Evolutionary conservation across 2,888 invertebrate genomes (phyloP).

Genomic region (Brachypterus glaber): DNA sequence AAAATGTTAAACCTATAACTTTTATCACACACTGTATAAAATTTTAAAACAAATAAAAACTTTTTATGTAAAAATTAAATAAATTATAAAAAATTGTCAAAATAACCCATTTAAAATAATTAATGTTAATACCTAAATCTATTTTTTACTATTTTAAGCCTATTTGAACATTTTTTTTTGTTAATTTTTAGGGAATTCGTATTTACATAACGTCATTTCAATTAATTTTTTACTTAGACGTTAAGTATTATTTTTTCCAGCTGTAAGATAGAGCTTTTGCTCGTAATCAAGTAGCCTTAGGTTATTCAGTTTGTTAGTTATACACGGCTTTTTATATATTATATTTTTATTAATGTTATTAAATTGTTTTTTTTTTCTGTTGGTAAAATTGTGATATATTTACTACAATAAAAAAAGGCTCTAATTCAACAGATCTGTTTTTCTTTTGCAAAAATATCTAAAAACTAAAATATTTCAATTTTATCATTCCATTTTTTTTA

Average conservation of each 20-base stretch:
- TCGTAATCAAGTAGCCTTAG: constrained; percentile 29
- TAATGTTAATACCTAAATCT: too few species aligned
- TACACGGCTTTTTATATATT: constrained; percentile 21
- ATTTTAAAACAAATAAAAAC: too few species aligned
- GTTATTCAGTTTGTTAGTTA: constrained; percentile 19
- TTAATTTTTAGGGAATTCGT: too few species aligned
- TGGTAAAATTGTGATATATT: constrained; percentile 22
- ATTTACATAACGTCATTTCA: too few species aligned
- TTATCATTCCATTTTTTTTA: constrained; percentile 27
- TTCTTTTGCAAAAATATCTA: constrained; percentile 8
- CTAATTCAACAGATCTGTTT: constrained; percentile 21
- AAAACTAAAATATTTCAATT: constrained; percentile 9
- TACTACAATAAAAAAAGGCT: constrained; percentile 13
- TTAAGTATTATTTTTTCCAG: constrained; percentile 8
- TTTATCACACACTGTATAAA: too few species aligned
- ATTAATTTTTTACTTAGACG: constrained; percentile 12
- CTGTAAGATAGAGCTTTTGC: constrained; percentile 19
- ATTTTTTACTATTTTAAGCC: too few species aligned
- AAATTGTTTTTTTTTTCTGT: constrained; percentile 17
- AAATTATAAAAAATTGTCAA: too few species aligned
- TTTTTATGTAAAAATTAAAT: too few species aligned
- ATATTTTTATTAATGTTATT: constrained; percentile 21
- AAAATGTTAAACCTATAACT: too few species aligned
- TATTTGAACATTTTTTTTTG: too few species aligned
- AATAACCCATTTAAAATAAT: too few species aligned